Evolutionary conservation across 2,113 vertebrate species (phyloP), one percentile per base, ranked within the genome.

Genomic region (Dicentrarchus labrax): DNA sequence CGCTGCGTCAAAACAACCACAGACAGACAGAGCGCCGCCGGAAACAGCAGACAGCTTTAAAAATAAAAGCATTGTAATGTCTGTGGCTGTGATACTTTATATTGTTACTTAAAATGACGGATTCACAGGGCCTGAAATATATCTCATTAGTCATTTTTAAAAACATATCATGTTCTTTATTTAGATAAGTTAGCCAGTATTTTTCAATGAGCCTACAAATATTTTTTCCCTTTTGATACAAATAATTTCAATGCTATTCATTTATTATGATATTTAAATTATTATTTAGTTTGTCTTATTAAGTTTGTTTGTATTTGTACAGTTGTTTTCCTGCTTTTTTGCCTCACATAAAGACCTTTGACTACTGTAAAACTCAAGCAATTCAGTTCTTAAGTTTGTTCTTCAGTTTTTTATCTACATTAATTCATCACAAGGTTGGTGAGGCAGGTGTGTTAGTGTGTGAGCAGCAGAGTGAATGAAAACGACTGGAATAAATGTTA

Each of bases 41-140:
- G 89, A 87, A 91, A 22, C 4, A 65, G 4, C 2, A 1, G 6
- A 6, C 0, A 13, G 15, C 4, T 11, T 51, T 17, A 19, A 43
- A 78, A 90, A 85, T 89, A 88, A 90, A 92, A 89, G 80, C 73
- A 59, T 0, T 30, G 30, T 30, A 3, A 9, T 11, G 2, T 30
- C 30, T 30, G 30, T 30, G 30, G 30, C 9, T 54, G 5, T 21
- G 11, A 36, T 6, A 6, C 16, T 36, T 5, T 12, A 15, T 65
- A 16, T 24, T 16, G 6, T 16, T 45, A 61, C 6, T 10, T 12
- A 16, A 67, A 30, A 48, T 15, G 6, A 11, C 1, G 0, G 2
- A 50, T 50, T 36, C 24, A 21, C 22, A 48, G 11, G 10, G 7
- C 13, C 10, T 15, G 3, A 7, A 2, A 2, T 7, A 19, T 19